phyloP scores from a whole-genome alignment of 2,113 vertebrate genomes.

The Strix uralensis region DNA sequence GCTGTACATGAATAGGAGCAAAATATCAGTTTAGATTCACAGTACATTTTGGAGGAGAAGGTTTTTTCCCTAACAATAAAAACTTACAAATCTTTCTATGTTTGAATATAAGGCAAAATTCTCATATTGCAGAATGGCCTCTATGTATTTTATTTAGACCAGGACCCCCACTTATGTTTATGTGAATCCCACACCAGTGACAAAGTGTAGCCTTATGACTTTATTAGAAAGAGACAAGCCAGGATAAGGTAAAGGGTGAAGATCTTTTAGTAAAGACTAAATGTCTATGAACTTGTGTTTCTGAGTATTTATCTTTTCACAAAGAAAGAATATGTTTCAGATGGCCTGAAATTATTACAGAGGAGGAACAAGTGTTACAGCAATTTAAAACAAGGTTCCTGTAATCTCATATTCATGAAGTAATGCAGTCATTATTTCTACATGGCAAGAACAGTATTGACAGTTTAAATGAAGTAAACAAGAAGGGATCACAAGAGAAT shows the following conservation, averaged over 20 bases:
- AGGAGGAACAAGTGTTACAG: background rate
- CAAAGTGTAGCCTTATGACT: background rate
- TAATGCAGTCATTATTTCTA: background rate
- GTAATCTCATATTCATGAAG: constrained; percentile 36
- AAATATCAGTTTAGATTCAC: constrained; percentile 45
- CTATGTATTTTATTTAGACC: background rate
- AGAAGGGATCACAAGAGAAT: constrained; percentile 20
- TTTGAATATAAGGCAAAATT: background rate
- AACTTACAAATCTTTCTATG: background rate
- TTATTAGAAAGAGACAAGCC: background rate
- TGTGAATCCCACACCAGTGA: background rate
- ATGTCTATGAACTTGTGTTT: background rate
- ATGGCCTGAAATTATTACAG: constrained; percentile 1
- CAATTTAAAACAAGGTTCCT: background rate
- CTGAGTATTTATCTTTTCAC: background rate
- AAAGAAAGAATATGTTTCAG: background rate
- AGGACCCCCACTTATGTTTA: background rate
- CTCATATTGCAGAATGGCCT: background rate
- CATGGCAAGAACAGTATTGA: background rate
- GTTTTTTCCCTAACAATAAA: background rate
- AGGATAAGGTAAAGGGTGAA: background rate
- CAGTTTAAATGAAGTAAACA: constrained; percentile 33
- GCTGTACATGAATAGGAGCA: background rate
- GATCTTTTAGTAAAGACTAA: background rate
- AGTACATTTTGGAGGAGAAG: background rate